Conservation (phyloP, 1,140 invertebrate genomes). For the Lepidurus packardi region DNA sequence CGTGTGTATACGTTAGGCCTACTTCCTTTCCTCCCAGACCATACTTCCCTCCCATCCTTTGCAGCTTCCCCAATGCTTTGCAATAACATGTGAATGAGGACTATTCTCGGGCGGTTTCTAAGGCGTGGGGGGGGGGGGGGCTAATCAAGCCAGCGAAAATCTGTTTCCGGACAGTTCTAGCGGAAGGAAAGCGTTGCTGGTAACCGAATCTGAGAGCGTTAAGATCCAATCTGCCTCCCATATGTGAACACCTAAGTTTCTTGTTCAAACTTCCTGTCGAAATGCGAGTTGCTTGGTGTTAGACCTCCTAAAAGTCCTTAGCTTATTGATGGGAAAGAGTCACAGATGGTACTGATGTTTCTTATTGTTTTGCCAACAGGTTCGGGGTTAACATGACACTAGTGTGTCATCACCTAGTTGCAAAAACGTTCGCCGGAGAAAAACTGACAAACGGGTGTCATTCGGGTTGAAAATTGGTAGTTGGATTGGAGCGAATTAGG, state of each 20-base stretch:
- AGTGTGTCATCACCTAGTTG: too few relatives aligned
- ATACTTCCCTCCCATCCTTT: neutral
- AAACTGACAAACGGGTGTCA: too few relatives aligned
- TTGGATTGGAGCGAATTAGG: too few relatives aligned
- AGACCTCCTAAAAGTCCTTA: neutral
- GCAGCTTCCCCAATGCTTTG: neutral
- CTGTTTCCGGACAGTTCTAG: neutral
- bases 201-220: neutral
- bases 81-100: neutral
- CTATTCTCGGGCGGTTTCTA: neutral
- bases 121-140: neutral
- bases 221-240: conserved; percentile 3
- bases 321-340: too few relatives aligned
- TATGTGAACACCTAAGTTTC: conserved; percentile 8
- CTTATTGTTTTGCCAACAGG: too few relatives aligned
- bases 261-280: neutral
- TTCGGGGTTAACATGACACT: too few relatives aligned
- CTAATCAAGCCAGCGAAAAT: conserved; percentile 16
- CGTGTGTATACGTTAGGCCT: neutral
- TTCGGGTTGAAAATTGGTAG: too few relatives aligned
- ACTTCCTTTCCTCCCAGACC: neutral
- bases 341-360: too few relatives aligned
- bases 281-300: neutral
- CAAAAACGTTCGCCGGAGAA: too few relatives aligned
- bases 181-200: conserved; percentile 1